Conservation (phyloP, 35 echinoderm and acorn worm species). For the Heliocidaris tuberculata region DNA sequence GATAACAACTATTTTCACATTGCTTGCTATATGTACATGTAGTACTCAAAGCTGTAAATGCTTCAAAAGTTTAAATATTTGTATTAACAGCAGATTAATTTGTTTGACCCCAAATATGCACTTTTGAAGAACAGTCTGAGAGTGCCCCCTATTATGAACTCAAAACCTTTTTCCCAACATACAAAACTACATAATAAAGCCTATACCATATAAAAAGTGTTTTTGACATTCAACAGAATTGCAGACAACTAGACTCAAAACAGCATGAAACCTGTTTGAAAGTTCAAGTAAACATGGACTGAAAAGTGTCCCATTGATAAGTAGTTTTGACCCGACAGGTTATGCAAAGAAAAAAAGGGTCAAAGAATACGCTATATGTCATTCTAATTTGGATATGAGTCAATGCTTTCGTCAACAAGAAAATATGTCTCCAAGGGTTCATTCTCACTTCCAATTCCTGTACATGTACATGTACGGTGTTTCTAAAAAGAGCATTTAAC, state of each 20-base stretch:
- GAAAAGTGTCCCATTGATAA: conserved; percentile 17
- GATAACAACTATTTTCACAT: too few relatives aligned
- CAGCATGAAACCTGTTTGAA: background rate
- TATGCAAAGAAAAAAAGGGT: background rate
- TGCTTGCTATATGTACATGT: too few relatives aligned
- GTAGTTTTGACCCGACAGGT: conserved; percentile 1
- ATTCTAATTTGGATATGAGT: background rate
- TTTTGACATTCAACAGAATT: background rate
- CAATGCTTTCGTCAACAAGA: background rate
- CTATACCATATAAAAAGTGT: background rate
- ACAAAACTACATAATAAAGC: too few relatives aligned
- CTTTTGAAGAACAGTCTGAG: background rate
- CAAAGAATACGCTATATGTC: background rate
- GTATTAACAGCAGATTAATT: background rate
- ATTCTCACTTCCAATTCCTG: background rate
- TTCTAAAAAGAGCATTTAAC: too few relatives aligned
- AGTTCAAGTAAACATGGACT: background rate
- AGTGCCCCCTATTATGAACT: background rate
- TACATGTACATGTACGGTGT: too few relatives aligned
- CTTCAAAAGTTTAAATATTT: background rate
- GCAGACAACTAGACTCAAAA: background rate
- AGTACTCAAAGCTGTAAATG: background rate
- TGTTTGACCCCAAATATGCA: background rate
- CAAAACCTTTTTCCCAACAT: background rate
- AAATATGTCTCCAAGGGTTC: background rate